These are phyloP conservation scores for Catharus ustulatus DNA, from an alignment of 2,797 vertebrate species.

Conservation along the genomic window DNA sequence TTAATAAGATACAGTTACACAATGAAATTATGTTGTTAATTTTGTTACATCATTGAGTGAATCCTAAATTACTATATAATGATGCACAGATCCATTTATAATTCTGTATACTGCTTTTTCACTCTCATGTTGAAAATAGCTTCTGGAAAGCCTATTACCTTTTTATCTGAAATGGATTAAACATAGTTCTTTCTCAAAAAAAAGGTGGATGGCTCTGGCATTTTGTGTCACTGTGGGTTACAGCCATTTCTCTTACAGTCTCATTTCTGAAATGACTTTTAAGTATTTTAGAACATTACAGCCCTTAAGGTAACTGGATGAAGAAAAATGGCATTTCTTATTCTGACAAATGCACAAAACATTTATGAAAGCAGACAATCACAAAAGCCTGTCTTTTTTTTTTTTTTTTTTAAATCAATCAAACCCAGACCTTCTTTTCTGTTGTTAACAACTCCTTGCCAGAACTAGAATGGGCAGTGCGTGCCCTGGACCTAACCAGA, in stretches of 20 bases:
- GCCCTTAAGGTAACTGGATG: conserved; percentile 54
- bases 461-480: conserved; percentile 61
- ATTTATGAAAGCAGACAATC: conserved; percentile 62
- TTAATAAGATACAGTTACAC: conserved; percentile 82
- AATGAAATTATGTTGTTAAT: conserved; percentile 84
- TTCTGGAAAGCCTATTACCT: conserved; percentile 68
- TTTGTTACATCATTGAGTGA: conserved; percentile 82
- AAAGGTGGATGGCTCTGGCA: conserved; percentile 59
- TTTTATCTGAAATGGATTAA: conserved; percentile 71
- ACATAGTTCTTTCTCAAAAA: conserved; percentile 59
- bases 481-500: conserved; percentile 59
- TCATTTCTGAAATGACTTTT: conserved; percentile 68
- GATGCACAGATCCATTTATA: conserved; percentile 76
- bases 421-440: conserved; percentile 67
- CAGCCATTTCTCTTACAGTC: conserved; percentile 54
- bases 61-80: conserved; percentile 82
- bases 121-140: conserved; percentile 50
- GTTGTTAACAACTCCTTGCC: conserved; percentile 55
- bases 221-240: conserved; percentile 62
- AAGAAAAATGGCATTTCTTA: conserved; percentile 63
- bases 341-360: conserved; percentile 63
- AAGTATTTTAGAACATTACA: conserved; percentile 59
- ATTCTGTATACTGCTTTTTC: conserved; percentile 74
- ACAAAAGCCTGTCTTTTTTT: conserved; percentile 9
- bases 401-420: conserved; percentile 30